Evolutionary conservation across 2,113 vertebrate genomes (phyloP).

Genomic region (Noturus placidus): DNA sequence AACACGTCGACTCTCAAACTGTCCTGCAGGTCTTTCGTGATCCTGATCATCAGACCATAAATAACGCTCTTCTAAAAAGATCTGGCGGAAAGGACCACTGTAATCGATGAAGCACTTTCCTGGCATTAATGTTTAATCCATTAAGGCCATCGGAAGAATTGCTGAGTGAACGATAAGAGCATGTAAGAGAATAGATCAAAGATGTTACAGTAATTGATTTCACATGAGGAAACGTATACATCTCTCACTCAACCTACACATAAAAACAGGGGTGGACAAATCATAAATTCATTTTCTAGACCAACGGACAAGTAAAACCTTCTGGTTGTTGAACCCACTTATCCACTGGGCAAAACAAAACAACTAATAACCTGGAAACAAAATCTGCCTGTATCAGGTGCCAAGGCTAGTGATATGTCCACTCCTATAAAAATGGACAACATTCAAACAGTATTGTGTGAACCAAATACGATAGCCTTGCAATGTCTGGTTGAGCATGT

Average conservation of each 20-base stretch:
- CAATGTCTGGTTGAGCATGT: neutral
- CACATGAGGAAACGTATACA: neutral
- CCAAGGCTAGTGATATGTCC: neutral
- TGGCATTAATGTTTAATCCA: constrained; percentile 77
- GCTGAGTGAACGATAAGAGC: constrained; percentile 25
- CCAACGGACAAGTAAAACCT: neutral
- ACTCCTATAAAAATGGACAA: neutral
- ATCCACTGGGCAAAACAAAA: neutral
- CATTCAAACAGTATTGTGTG: neutral
- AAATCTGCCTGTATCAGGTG: neutral
- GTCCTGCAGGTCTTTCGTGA: constrained; percentile 20
- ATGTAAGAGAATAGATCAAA: neutral
- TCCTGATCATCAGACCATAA: constrained; percentile 67
- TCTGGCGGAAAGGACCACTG: constrained; percentile 57
- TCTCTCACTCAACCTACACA: neutral
- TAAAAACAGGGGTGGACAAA: neutral
- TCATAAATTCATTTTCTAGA: too few species aligned
- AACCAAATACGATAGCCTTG: neutral
- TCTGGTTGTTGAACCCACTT: neutral
- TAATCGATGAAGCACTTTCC: constrained; percentile 78
- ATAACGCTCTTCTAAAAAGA: constrained; percentile 59
- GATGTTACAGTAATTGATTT: constrained; percentile 23
- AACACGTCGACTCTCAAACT: neutral
- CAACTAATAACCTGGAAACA: neutral
- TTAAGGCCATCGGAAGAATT: constrained; percentile 64